A percentile compares a stretch with the other conserved stretches of the same genome.
These are phyloP conservation scores for Rhinoptilus africanus DNA, from an alignment of 2,113 vertebrate genomes.

Conservation along the genomic window DNA sequence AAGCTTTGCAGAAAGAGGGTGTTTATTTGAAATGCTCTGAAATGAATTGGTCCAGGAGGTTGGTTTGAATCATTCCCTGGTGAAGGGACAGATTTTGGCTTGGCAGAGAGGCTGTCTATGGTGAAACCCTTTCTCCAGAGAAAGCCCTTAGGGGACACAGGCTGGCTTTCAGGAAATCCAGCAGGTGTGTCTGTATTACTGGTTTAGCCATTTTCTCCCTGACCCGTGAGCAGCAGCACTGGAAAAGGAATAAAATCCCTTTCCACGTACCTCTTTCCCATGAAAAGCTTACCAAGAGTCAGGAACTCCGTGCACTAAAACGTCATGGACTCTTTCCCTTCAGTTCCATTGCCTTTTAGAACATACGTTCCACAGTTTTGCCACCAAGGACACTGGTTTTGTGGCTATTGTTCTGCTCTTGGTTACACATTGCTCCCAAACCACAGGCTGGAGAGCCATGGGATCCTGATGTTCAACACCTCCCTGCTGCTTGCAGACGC, in stretches of 20 bases:
- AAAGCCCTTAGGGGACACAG: neutral
- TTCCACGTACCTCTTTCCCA: neutral
- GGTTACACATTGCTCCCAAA: neutral
- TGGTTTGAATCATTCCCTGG: neutral
- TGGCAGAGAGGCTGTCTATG: neutral
- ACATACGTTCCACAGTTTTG: neutral
- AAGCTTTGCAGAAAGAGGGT: neutral
- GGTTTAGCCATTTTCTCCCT: neutral
- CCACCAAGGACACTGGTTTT: too few relatives aligned
- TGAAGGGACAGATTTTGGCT: neutral
- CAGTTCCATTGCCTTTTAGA: neutral
- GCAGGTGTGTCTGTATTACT: neutral
- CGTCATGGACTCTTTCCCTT: neutral
- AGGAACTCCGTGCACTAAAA: accelerated
- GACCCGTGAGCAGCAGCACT: neutral
- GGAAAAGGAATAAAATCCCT: neutral
- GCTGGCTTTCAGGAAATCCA: neutral
- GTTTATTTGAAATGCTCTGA: neutral
- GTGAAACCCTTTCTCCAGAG: neutral
- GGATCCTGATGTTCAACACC: neutral
- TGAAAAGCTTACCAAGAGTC: neutral
- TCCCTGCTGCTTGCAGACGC: neutral
- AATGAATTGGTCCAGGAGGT: neutral
- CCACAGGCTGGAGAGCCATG: neutral
- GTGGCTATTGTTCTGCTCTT: neutral